Percentiles rank a stretch among this genome's conserved stretches.
Evolutionary conservation across 2,888 invertebrate species (phyloP).

Genomic region (Cephus sareptanus): DNA sequence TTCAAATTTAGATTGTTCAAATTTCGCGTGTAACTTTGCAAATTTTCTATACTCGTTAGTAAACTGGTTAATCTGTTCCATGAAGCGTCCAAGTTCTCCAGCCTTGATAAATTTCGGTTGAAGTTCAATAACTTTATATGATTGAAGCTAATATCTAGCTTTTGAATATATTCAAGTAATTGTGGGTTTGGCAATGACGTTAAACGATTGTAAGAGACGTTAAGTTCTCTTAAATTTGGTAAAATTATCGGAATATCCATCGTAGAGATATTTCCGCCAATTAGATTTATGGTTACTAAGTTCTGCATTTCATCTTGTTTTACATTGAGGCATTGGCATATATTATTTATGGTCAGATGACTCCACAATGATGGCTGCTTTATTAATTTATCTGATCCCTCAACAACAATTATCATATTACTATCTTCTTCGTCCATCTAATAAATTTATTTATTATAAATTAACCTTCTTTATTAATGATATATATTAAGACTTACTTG

Average conservation of each 20-base stretch:
- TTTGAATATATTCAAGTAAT: constrained; percentile 23
- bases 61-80: constrained; percentile 32
- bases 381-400: neutral
- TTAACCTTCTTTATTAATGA: neutral
- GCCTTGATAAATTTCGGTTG: constrained; percentile 2
- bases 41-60: constrained; percentile 14
- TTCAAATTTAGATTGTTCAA: constrained; percentile 24
- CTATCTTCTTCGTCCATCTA: neutral
- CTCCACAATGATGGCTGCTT: neutral
- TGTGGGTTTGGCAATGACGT: constrained; percentile 24
- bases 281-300: constrained; percentile 25
- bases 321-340: constrained; percentile 4
- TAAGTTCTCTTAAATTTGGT: constrained; percentile 32
- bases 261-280: constrained; percentile 26
- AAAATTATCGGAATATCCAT: constrained; percentile 24
- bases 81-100: constrained; percentile 31
- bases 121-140: constrained; percentile 26
- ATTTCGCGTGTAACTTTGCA: constrained; percentile 24
- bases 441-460: neutral
- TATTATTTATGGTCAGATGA: constrained; percentile 1
- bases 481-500: constrained; percentile 2
- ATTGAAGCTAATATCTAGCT: constrained; percentile 34
- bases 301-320: constrained; percentile 23
- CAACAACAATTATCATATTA: neutral
- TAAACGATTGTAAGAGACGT: constrained; percentile 32